Evolutionary conservation across 2,888 invertebrate genomes (phyloP).

Genomic region (Cataglyphis rosenhaueri): DNA sequence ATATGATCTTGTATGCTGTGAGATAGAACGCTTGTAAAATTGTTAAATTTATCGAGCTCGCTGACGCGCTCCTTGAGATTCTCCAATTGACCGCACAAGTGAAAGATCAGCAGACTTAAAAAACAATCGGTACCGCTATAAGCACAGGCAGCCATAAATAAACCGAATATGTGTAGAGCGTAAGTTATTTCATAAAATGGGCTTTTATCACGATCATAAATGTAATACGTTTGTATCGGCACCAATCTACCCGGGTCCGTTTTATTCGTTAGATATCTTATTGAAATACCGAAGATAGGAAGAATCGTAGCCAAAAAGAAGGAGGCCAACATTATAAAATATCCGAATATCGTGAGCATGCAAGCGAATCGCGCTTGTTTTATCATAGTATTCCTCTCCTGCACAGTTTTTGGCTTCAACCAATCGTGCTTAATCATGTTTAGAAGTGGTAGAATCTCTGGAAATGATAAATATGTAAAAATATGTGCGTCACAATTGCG

Average conservation of each 20-base stretch:
- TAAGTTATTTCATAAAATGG: constrained; percentile 35
- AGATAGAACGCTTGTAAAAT: neutral
- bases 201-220: constrained; percentile 17
- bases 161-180: neutral
- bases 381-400: constrained; percentile 25
- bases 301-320: neutral
- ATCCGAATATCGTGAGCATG: neutral
- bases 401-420: neutral
- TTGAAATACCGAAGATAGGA: constrained; percentile 25
- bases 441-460: constrained; percentile 10
- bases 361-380: neutral
- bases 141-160: neutral
- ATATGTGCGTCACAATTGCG: neutral
- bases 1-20: constrained; percentile 21
- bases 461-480: neutral
- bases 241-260: neutral
- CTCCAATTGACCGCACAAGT: constrained; percentile 46
- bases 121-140: constrained; percentile 39
- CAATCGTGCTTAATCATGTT: constrained; percentile 32
- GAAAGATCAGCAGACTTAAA: constrained; percentile 36
- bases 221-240: constrained; percentile 8
- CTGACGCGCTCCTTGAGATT: constrained; percentile 18
- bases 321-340: neutral
- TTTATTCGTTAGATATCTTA: neutral
- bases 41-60: neutral